Evolutionary conservation across 1,140 invertebrate species (phyloP), one percentile per base, ranked within the genome.

Genomic region (Uloborus diversus): DNA sequence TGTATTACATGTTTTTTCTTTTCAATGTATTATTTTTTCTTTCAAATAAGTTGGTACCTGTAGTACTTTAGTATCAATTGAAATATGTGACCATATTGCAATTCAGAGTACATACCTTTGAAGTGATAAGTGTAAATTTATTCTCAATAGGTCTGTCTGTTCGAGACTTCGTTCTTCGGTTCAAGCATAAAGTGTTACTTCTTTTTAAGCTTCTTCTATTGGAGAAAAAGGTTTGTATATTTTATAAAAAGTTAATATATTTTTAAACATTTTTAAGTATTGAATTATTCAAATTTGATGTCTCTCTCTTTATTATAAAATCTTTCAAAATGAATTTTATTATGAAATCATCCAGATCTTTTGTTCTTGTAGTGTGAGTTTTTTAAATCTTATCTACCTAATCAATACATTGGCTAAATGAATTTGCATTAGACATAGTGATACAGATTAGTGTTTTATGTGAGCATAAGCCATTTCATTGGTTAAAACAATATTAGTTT

Each of bases 201-300:
- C 87, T 99, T 13, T 99, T 99, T 85, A 99, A 99, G 88, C 87
- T 99, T 32, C 85, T 99, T 27, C 87, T 98, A 47, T 88, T 99
- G 57, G 95, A 99, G 86, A 92, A 93, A 84, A 93, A 92, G 85
- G 73, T 62, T 25, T 3, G 35, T 30, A 14, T 37, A 32, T 57
- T n/a, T 79, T 35, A 47, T n/a, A 5, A 3, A 25, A 13, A 20
- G 17, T 47, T 23, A 66, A 64, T n/a, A 20, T 33, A 5, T 20
- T 35, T 14, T 64, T 35, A 59, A 13, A 59, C 1, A 2, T 27
- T 20, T 59, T 33, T 25, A 4, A 25, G 14, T 4, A 2, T 20
- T 59, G 27, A 13, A 27, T 27, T 28, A 59, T 53, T 53, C 23
- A n/a, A 53, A n/a, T 53, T 53, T 53, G n/a, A 47, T 47, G 37